These are phyloP conservation scores for Bovichtus variegatus DNA, from an alignment of 2,797 vertebrate genomes.

Conservation along the genomic window DNA sequence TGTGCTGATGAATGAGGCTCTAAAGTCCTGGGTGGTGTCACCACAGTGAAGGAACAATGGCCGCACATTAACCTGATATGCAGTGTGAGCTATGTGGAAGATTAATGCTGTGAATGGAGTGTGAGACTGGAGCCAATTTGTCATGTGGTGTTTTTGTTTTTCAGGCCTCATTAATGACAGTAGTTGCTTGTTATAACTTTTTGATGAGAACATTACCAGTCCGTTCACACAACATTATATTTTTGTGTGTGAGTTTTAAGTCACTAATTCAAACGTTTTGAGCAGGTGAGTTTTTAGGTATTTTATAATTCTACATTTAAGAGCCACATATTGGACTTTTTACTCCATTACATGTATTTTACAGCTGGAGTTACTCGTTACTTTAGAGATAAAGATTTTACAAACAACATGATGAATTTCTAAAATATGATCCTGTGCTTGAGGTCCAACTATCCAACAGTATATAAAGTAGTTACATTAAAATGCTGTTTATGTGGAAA, in stretches of 20 bases:
- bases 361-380: too few species aligned
- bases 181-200: not conserved
- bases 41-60: constrained; percentile 57
- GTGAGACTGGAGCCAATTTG: constrained; percentile 23
- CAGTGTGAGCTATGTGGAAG: constrained; percentile 11
- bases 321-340: too few species aligned
- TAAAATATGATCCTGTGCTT: too few species aligned
- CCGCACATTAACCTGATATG: constrained; percentile 22
- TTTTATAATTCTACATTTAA: too few species aligned
- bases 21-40: constrained; percentile 55
- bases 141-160: constrained; percentile 4
- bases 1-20: constrained; percentile 56
- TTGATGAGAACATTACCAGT: not conserved
- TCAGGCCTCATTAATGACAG: not conserved
- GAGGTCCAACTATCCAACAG: too few species aligned
- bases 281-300: too few species aligned
- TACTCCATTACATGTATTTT: too few species aligned
- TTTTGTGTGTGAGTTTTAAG: not conserved
- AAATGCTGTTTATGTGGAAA: too few species aligned
- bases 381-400: too few species aligned
- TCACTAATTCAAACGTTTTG: not conserved
- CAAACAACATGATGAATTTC: too few species aligned
- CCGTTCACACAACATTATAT: not conserved
- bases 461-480: too few species aligned
- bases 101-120: constrained; percentile 34